phyloP scores from a whole-genome alignment of 2,113 vertebrate genomes.

The Amphilophus citrinellus region DNA sequence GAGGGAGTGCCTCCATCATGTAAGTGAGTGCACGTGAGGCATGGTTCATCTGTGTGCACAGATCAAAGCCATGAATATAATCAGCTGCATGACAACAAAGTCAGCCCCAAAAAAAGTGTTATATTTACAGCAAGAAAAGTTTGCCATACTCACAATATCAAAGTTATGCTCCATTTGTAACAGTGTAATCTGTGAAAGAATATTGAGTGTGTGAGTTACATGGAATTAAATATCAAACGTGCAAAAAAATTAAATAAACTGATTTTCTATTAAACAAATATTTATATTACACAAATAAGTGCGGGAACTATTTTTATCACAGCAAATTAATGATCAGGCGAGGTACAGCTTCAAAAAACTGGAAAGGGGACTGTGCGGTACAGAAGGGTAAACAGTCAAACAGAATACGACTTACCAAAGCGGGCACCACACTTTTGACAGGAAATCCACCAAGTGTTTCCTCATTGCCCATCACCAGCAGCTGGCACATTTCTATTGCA shows the following conservation, averaged over 20 bases:
- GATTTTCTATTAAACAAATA: not conserved
- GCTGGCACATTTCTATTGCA: conserved; percentile 99
- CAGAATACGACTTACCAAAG: conserved; percentile 86
- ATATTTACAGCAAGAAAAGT: not conserved
- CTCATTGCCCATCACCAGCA: conserved; percentile 99
- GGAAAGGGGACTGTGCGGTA: not conserved
- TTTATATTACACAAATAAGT: not conserved
- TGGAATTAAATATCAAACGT: not conserved
- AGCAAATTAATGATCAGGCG: not conserved
- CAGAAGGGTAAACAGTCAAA: not conserved
- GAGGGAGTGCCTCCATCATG: conserved; percentile 99
- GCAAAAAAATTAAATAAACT: not conserved
- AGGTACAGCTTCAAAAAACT: not conserved
- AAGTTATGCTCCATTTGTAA: conserved; percentile 99
- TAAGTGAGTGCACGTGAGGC: conserved; percentile 98
- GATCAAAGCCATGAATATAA: not conserved
- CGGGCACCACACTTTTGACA: conserved; percentile 97
- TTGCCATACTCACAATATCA: conserved; percentile 93
- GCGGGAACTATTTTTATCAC: not conserved
- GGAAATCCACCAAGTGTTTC: conserved; percentile 99
- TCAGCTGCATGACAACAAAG: not conserved
- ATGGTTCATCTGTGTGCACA: conserved; percentile 92
- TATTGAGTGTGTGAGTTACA: not conserved
- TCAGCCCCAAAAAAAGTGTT: not conserved
- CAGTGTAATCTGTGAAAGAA: conserved; percentile 89